A percentile compares a stretch with the other conserved stretches of the same genome.
These are phyloP conservation scores for Tetramorium bicarinatum DNA, from an alignment of 2,888 invertebrate species.

Conservation along the genomic window DNA sequence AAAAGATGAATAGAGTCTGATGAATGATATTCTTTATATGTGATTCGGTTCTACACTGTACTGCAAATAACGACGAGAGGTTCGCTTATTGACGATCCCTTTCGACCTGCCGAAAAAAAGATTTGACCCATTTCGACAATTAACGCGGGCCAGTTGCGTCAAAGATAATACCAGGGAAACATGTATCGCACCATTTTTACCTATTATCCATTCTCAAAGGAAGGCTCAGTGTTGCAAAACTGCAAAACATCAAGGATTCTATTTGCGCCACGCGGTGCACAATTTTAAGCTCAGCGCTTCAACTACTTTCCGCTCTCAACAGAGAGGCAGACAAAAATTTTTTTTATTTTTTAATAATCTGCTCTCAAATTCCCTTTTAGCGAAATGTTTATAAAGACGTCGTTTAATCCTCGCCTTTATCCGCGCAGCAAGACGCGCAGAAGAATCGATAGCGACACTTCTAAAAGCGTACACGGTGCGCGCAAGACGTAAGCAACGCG, in stretches of 20 bases:
- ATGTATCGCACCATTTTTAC: not conserved
- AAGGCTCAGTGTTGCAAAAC: not conserved
- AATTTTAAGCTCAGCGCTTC: conserved; percentile 15
- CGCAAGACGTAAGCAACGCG: not conserved
- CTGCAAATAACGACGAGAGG: not conserved
- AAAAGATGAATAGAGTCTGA: not conserved
- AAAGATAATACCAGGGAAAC: not conserved
- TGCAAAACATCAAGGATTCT: conserved; percentile 25
- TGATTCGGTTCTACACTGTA: not conserved
- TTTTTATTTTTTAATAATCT: conserved; percentile 35
- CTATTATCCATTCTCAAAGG: conserved; percentile 23
- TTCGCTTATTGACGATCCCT: not conserved
- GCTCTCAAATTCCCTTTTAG: conserved; percentile 29
- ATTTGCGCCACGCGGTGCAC: not conserved
- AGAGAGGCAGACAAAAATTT: not conserved
- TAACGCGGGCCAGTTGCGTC: not conserved
- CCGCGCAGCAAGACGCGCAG: not conserved
- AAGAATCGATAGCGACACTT: conserved; percentile 35
- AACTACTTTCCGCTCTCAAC: conserved; percentile 3
- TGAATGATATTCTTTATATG: not conserved
- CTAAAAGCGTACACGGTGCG: not conserved
- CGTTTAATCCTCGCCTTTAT: conserved; percentile 22
- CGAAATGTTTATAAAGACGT: conserved; percentile 17
- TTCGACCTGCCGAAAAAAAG: not conserved
- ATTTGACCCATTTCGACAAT: not conserved